Conservation (phyloP, 2,888 invertebrate species). For the Dione vanillae region DNA sequence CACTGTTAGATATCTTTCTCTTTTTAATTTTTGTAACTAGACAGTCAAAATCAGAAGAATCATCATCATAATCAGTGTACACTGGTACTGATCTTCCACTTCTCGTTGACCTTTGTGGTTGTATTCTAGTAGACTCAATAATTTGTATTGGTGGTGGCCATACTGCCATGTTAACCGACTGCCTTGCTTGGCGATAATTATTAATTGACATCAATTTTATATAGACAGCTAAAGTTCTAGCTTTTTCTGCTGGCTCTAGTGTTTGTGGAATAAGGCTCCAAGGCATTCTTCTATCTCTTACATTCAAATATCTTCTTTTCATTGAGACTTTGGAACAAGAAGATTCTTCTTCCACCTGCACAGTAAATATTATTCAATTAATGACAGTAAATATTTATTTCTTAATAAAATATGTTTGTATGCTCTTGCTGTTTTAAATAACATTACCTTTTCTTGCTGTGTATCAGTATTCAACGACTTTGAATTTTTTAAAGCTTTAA, state of each 20-base stretch:
- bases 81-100: slow-evolving; percentile 75
- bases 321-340: slow-evolving; percentile 58
- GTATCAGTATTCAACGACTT: slow-evolving; percentile 61
- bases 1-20: slow-evolving; percentile 69
- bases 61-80: slow-evolving; percentile 77
- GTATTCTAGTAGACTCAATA: slow-evolving; percentile 68
- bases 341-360: slow-evolving; percentile 56
- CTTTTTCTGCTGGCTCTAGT: slow-evolving; percentile 71
- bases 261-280: slow-evolving; percentile 73
- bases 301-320: slow-evolving; percentile 72
- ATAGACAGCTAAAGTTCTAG: slow-evolving; percentile 72
- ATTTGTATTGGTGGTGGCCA: slow-evolving; percentile 79
- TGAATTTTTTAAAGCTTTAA: slow-evolving; percentile 75
- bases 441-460: slow-evolving; percentile 54
- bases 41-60: slow-evolving; percentile 75
- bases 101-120: slow-evolving; percentile 71
- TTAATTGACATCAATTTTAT: slow-evolving; percentile 77
- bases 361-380: slow-evolving; percentile 23
- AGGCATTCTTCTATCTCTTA: slow-evolving; percentile 75
- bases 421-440: no score
- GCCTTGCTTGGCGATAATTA: slow-evolving; percentile 71
- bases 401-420: no score
- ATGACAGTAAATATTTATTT: neutral
- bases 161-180: slow-evolving; percentile 64
- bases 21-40: slow-evolving; percentile 71